Evolutionary conservation across 2,888 invertebrate genomes (phyloP).

Genomic region (Conus canariensis): DNA sequence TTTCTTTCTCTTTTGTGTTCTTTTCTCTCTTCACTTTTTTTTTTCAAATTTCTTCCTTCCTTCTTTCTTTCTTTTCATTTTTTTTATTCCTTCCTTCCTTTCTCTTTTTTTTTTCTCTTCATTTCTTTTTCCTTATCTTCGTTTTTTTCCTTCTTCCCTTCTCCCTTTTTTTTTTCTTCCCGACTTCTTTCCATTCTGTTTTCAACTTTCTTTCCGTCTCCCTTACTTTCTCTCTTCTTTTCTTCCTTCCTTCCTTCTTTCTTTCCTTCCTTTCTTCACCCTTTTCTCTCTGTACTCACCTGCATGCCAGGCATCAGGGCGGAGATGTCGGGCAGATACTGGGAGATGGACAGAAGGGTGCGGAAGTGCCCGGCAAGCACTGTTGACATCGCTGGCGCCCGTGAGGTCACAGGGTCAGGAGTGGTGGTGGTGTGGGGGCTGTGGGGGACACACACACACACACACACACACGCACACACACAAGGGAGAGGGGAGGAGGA

Average conservation of each 20-base stretch:
- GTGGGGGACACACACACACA: neutral
- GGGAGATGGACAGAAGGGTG: neutral
- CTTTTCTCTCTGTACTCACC: neutral
- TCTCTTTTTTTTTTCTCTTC: neutral
- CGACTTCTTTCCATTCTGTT: too few relatives aligned
- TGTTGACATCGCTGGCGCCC: neutral
- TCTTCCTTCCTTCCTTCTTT: neutral
- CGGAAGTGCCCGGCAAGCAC: neutral
- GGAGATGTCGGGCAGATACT: neutral
- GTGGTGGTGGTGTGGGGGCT: neutral
- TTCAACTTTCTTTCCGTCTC: too few relatives aligned
- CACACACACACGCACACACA: too few relatives aligned
- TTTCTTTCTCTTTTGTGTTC: too few relatives aligned
- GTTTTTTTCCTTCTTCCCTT: neutral
- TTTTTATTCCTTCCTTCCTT: neutral
- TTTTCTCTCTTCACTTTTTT: neutral
- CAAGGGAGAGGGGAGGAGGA: too few relatives aligned
- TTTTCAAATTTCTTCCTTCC: neutral
- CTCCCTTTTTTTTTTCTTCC: neutral
- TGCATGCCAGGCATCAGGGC: neutral
- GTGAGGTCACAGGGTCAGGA: conserved; percentile 9
- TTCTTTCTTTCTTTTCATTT: neutral
- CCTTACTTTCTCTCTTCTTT: too few relatives aligned
- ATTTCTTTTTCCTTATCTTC: neutral
- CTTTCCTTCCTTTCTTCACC: neutral